phyloP scores from a whole-genome alignment of 2,888 invertebrate species.

The Euzophera pinguis region DNA sequence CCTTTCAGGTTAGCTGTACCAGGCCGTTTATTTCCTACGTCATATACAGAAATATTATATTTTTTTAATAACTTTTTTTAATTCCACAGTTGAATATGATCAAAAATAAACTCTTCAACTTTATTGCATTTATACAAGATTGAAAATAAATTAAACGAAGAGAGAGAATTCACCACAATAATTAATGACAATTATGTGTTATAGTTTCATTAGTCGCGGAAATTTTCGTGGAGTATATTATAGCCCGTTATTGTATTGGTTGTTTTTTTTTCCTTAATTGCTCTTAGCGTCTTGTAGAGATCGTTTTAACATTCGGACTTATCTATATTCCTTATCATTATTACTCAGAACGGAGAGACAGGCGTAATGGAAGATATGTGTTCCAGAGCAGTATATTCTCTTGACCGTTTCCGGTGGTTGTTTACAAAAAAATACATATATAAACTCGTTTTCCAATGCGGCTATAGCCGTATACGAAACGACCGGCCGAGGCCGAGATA shows the following conservation, averaged over 20 bases:
- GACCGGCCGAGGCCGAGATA: constrained; percentile 67
- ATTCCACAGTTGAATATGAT: too few relatives aligned
- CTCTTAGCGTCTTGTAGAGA: constrained; percentile 35
- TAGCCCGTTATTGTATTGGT: not conserved
- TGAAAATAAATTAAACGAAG: too few relatives aligned
- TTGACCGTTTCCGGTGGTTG: constrained; percentile 74
- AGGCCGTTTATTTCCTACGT: too few relatives aligned
- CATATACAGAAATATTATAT: too few relatives aligned
- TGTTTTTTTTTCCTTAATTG: constrained; percentile 25
- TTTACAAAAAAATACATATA: constrained; percentile 65
- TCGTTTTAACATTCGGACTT: constrained; percentile 44
- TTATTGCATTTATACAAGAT: too few relatives aligned
- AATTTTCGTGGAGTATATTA: not conserved
- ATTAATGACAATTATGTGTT: too few relatives aligned
- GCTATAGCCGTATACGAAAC: constrained; percentile 56
- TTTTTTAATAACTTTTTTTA: too few relatives aligned
- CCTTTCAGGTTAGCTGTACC: too few relatives aligned
- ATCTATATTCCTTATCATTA: constrained; percentile 63
- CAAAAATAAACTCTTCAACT: too few relatives aligned
- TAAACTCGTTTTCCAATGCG: constrained; percentile 64
- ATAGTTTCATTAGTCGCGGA: too few relatives aligned
- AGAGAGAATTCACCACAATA: too few relatives aligned
- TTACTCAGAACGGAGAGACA: constrained; percentile 60
- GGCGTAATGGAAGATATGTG: constrained; percentile 75
- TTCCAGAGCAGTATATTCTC: constrained; percentile 65